These are phyloP conservation scores for Sinocyclocheilus grahami DNA, from an alignment of 2,113 vertebrate genomes.

Conservation along the genomic window DNA sequence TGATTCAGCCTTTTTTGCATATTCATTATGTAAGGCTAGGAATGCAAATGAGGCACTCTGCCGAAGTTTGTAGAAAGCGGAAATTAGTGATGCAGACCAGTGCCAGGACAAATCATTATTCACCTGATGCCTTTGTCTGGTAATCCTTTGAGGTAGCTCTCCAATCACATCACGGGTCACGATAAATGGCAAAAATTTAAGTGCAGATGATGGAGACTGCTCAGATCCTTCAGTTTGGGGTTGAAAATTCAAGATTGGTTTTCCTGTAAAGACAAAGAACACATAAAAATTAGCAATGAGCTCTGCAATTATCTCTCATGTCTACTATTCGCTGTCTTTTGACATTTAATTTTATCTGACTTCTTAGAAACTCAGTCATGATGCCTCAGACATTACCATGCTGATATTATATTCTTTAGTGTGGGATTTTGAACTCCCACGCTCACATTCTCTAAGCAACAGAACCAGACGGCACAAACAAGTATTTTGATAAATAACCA, in stretches of 20 bases:
- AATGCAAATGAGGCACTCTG: constrained; percentile 45
- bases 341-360: neutral
- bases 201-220: constrained; percentile 38
- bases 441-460: neutral
- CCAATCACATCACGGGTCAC: constrained; percentile 33
- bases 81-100: constrained; percentile 46
- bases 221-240: neutral
- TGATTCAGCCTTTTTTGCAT: constrained; percentile 45
- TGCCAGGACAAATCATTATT: constrained; percentile 58
- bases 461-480: neutral
- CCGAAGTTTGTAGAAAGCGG: constrained; percentile 44
- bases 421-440: neutral
- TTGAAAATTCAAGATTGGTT: constrained; percentile 11
- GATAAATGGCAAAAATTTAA: constrained; percentile 52
- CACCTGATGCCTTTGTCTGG: constrained; percentile 49
- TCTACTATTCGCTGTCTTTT: neutral
- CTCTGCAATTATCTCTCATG: neutral
- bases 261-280: neutral
- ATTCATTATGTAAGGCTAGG: constrained; percentile 21
- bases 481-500: neutral
- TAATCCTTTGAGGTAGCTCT: constrained; percentile 51
- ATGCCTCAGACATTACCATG: neutral
- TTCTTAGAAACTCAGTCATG: neutral
- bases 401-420: neutral
- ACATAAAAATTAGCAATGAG: neutral